phyloP scores from a whole-genome alignment of 2,797 vertebrate species.

The Cyclura pinguis region DNA sequence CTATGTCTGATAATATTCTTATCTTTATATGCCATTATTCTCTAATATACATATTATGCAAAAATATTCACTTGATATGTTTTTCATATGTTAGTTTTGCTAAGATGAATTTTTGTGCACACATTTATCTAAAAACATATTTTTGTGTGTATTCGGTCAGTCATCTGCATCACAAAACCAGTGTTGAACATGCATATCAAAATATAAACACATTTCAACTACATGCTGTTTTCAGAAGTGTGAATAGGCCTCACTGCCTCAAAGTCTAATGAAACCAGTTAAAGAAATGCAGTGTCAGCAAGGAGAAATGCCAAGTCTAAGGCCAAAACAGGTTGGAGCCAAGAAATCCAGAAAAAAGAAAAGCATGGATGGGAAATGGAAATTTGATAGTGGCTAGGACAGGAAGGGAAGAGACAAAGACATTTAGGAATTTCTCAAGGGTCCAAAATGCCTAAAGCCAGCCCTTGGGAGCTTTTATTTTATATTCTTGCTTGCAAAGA shows the following conservation, averaged over 20 bases:
- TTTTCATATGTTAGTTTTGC: neutral
- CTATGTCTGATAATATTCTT: no score
- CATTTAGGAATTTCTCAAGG: no score
- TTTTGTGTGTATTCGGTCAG: neutral
- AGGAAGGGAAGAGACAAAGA: neutral
- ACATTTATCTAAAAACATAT: neutral
- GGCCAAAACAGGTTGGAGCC: neutral
- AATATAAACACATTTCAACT: neutral
- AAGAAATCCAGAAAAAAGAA: neutral
- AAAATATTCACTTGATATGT: neutral
- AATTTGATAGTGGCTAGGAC: neutral
- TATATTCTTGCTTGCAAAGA: no score
- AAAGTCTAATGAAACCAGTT: neutral
- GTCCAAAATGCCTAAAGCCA: neutral
- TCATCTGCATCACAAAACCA: neutral
- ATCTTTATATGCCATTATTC: no score
- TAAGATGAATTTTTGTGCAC: neutral
- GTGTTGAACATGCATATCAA: neutral
- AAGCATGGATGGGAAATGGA: neutral
- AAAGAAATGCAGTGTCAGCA: neutral
- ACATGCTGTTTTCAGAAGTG: neutral
- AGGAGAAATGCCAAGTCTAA: neutral
- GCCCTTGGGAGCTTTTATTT: neutral
- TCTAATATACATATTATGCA: neutral
- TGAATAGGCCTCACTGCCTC: neutral